Conservation (phyloP, 1,140 invertebrate species). For the Phenacoccus solenopsis region DNA sequence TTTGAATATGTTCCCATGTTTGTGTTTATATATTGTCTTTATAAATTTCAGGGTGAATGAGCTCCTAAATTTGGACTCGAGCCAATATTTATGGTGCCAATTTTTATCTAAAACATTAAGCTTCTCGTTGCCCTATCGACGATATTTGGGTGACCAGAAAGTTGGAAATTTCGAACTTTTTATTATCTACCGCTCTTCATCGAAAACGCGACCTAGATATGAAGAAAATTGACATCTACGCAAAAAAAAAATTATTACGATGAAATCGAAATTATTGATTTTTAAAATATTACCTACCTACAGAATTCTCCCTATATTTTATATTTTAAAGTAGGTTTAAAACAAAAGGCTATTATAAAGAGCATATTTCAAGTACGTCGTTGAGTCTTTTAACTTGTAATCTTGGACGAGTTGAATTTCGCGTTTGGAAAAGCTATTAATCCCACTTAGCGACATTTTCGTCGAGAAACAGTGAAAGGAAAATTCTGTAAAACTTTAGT, state of each 20-base stretch:
- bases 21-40: background rate
- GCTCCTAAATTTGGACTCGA: background rate
- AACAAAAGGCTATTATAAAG: background rate
- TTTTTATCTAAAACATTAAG: background rate
- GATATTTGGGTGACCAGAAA: background rate
- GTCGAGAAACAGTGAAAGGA: background rate
- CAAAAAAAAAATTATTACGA: too few relatives aligned
- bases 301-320: background rate
- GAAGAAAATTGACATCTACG: too few relatives aligned
- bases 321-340: background rate
- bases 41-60: background rate
- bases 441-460: constrained; percentile 1
- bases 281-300: background rate
- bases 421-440: background rate
- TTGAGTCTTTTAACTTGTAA: background rate
- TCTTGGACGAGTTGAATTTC: background rate
- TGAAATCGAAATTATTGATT: background rate
- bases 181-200: too few relatives aligned
- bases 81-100: background rate
- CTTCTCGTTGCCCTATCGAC: background rate
- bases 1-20: background rate
- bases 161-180: background rate
- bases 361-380: background rate
- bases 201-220: too few relatives aligned
- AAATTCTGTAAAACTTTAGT: background rate